Conservation (phyloP, 2,113 vertebrate genomes). For the Megaceryle maxima region DNA sequence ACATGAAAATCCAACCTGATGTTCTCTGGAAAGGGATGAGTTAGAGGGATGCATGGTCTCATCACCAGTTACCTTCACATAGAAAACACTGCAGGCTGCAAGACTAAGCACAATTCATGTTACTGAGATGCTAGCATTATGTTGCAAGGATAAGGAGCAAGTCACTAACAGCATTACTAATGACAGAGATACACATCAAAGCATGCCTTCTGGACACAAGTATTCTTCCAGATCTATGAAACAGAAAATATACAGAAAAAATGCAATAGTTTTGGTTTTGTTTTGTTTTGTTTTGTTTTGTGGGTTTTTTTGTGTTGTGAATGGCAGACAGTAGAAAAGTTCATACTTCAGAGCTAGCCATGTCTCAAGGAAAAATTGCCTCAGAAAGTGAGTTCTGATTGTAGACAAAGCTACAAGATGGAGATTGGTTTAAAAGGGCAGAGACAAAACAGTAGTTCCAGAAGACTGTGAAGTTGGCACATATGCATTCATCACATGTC, state of each 20-base stretch:
- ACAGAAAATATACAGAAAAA: neutral
- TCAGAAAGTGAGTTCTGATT: neutral
- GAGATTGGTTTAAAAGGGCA: neutral
- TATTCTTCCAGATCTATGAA: neutral
- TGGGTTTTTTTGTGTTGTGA: neutral
- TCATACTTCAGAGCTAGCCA: neutral
- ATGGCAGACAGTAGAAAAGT: neutral
- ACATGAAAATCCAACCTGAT: neutral
- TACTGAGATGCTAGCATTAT: neutral
- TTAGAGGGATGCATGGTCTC: neutral
- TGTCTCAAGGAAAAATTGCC: neutral
- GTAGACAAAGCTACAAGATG: neutral
- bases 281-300: neutral
- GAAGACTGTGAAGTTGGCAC: neutral
- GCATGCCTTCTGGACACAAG: neutral
- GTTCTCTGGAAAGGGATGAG: neutral
- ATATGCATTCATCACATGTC: neutral
- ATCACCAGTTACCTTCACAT: neutral
- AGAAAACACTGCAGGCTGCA: neutral
- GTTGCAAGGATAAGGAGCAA: neutral
- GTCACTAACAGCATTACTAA: neutral
- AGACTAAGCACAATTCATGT: neutral
- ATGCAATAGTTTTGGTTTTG: neutral
- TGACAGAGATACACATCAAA: constrained; percentile 5
- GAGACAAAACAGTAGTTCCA: neutral